These are phyloP conservation scores for Acanthopleura granulata DNA, from an alignment of 2,888 invertebrate species.

Conservation along the genomic window DNA sequence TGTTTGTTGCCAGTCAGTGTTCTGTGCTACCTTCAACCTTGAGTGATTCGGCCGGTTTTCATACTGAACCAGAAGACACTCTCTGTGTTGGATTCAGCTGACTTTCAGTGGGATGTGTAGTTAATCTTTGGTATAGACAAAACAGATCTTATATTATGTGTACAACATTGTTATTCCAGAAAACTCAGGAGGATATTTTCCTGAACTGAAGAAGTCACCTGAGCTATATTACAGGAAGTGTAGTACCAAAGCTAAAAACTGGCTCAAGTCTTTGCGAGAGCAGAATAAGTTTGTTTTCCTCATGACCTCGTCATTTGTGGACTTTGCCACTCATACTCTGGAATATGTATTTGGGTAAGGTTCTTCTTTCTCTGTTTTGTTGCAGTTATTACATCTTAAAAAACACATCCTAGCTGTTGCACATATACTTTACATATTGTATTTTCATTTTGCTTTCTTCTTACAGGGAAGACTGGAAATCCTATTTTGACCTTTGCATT, in stretches of 20 bases:
- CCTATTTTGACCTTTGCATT: slow-evolving; percentile 77
- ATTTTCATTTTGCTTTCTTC: neutral
- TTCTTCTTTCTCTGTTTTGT: too few species aligned
- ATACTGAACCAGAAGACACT: too few species aligned
- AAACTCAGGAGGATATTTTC: slow-evolving; percentile 76
- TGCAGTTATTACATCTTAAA: too few species aligned
- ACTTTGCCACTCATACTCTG: slow-evolving; percentile 79
- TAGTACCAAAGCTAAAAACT: slow-evolving; percentile 67
- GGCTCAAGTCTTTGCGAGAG: slow-evolving; percentile 75
- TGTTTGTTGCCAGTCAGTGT: too few species aligned
- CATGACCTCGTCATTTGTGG: slow-evolving; percentile 80
- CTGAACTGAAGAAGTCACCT: slow-evolving; percentile 74
- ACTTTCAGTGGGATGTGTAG: too few species aligned
- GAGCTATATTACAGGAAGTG: slow-evolving; percentile 75
- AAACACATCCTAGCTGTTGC: too few species aligned
- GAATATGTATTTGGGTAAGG: slow-evolving; percentile 75
- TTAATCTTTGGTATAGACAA: too few species aligned
- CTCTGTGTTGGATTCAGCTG: too few species aligned
- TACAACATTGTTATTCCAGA: slow-evolving; percentile 45
- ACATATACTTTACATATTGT: too few species aligned
- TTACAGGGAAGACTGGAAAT: slow-evolving; percentile 74
- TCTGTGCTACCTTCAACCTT: too few species aligned
- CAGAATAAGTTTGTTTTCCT: slow-evolving; percentile 76
- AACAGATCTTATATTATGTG: too few species aligned
- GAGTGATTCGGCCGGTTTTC: too few species aligned